These are phyloP conservation scores for Trinectes maculatus DNA, from an alignment of 2,113 vertebrate species.

Conservation along the genomic window DNA sequence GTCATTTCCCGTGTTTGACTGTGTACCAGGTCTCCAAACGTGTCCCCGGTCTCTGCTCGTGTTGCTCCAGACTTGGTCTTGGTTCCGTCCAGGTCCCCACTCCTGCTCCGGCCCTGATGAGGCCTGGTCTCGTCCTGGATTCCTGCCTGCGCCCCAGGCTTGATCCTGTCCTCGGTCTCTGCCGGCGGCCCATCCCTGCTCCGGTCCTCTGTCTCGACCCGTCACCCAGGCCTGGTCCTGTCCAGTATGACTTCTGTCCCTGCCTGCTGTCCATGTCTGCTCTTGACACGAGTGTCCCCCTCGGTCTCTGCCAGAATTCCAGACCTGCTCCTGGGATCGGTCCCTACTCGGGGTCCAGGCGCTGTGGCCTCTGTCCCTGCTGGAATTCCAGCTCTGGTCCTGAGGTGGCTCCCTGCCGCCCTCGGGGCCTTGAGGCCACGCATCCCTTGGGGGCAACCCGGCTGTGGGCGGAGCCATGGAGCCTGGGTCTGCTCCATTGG, in stretches of 20 bases:
- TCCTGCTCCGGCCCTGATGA: constrained; percentile 23
- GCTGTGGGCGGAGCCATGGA: constrained; percentile 72
- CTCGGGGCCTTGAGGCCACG: constrained; percentile 60
- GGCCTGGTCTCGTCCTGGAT: constrained; percentile 28
- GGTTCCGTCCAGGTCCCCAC: constrained; percentile 32
- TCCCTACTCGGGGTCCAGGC: constrained; percentile 46
- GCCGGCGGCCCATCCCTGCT: constrained; percentile 40
- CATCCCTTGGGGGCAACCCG: constrained; percentile 79
- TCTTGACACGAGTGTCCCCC: constrained; percentile 50
- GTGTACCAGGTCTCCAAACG: constrained; percentile 66
- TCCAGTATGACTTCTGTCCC: constrained; percentile 34
- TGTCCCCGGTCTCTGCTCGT: constrained; percentile 42
- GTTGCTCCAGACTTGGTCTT: constrained; percentile 52
- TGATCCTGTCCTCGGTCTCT: constrained; percentile 41
- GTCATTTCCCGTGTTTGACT: no score
- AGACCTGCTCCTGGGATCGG: constrained; percentile 39
- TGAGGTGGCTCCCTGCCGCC: constrained; percentile 42
- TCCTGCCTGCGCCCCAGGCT: constrained; percentile 44
- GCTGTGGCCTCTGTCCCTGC: constrained; percentile 17
- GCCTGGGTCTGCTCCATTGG: constrained; percentile 68
- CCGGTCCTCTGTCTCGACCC: constrained; percentile 16
- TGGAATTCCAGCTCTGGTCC: constrained; percentile 58
- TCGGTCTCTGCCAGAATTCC: constrained; percentile 46
- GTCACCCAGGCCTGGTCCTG: constrained; percentile 37
- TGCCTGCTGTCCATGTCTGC: constrained; percentile 49